Evolutionary conservation across 2,113 vertebrate genomes (phyloP).

Genomic region (Toxotes chatareus): DNA sequence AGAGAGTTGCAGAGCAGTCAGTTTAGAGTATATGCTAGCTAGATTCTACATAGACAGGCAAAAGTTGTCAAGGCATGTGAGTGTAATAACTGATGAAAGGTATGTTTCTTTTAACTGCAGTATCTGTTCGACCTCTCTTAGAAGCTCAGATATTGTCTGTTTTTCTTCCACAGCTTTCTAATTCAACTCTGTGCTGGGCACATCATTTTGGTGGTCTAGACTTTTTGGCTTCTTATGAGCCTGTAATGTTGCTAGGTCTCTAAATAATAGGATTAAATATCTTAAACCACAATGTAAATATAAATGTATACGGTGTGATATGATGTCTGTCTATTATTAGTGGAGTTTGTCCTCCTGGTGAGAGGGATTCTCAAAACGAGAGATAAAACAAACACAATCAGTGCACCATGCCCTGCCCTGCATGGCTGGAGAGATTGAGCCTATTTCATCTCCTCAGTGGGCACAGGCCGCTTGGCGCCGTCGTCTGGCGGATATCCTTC

Average conservation of each 20-base stretch:
- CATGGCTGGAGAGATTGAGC: slow-evolving; percentile 56
- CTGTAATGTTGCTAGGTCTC: not conserved
- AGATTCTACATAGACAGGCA: slow-evolving; percentile 8
- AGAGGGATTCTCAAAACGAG: slow-evolving; percentile 11
- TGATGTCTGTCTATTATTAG: slow-evolving; percentile 1
- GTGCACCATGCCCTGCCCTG: slow-evolving; percentile 53
- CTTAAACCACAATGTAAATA: not conserved
- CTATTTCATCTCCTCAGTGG: slow-evolving; percentile 80
- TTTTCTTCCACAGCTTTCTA: not conserved
- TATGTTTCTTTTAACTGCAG: not conserved
- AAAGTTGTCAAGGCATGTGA: slow-evolving; percentile 20
- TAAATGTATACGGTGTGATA: not conserved
- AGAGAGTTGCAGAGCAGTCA: slow-evolving; percentile 33
- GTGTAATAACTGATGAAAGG: not conserved
- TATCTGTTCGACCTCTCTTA: not conserved
- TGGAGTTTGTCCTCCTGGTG: slow-evolving; percentile 41
- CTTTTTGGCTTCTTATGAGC: not conserved
- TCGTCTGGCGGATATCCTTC: slow-evolving; percentile 82
- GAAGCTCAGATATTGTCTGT: not conserved
- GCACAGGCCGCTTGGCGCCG: slow-evolving; percentile 84
- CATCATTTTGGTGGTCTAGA: not conserved
- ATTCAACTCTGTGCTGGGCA: not conserved
- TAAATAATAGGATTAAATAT: not conserved
- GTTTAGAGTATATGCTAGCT: slow-evolving; percentile 17
- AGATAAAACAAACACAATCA: slow-evolving; percentile 47